Percentiles rank a stretch among this genome's conserved stretches.
Evolutionary conservation across 2,113 vertebrate species (phyloP).

Genomic region (Chinchilla lanigera): DNA sequence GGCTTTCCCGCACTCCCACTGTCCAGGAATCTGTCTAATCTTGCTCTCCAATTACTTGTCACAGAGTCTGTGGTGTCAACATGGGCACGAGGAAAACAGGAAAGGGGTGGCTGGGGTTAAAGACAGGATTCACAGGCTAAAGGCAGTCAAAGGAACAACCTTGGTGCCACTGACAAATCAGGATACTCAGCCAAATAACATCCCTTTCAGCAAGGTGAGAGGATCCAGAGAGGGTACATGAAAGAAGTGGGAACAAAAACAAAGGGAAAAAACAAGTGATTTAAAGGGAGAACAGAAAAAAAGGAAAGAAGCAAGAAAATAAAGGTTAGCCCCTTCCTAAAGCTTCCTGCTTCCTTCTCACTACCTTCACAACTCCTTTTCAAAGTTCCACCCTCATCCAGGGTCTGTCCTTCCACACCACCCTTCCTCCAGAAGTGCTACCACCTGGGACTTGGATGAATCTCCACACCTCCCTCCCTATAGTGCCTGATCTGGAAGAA

Average conservation of each 20-base stretch:
- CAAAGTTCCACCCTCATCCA: not conserved
- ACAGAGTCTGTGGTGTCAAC: not conserved
- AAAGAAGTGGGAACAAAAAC: not conserved
- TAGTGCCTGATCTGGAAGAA: not conserved
- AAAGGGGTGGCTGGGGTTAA: not conserved
- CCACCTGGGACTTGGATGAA: not conserved
- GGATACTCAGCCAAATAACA: not conserved
- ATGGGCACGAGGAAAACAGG: not conserved
- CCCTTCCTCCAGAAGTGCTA: not conserved
- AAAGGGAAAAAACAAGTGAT: not conserved
- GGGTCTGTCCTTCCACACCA: not conserved
- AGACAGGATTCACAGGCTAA: no score
- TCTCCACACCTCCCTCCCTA: not conserved
- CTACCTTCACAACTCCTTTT: not conserved
- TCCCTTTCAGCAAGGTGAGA: not conserved
- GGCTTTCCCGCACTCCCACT: not conserved
- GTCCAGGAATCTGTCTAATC: not conserved
- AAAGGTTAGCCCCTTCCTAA: not conserved
- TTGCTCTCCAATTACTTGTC: not conserved
- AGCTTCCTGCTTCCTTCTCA: not conserved
- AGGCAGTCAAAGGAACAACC: not conserved
- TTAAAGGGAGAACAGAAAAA: not conserved
- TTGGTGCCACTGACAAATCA: not conserved
- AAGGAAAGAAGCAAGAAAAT: not conserved
- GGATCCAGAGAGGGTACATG: not conserved